Evolutionary conservation across 2,888 invertebrate genomes (phyloP).

Genomic region (Trichopria drosophilae): DNA sequence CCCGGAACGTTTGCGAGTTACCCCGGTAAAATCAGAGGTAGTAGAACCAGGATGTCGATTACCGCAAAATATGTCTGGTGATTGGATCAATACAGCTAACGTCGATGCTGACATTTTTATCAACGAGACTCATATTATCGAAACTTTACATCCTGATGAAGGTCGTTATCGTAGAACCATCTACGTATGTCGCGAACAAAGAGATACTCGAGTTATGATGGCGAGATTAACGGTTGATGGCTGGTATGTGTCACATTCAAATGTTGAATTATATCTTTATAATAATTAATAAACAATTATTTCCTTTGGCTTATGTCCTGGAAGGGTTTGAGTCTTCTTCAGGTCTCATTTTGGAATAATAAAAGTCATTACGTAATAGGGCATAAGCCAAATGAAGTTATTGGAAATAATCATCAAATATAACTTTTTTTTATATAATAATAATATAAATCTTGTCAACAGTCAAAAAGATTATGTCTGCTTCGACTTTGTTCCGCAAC

Average conservation of each 20-base stretch:
- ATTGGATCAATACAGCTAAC: slow-evolving; percentile 97
- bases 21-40: slow-evolving; percentile 85
- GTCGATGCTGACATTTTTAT: slow-evolving; percentile 92
- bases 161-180: slow-evolving; percentile 85
- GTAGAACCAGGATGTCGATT: slow-evolving; percentile 89
- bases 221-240: slow-evolving; percentile 94
- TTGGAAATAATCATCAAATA: background rate
- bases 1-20: slow-evolving; percentile 83
- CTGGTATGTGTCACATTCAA: slow-evolving; percentile 62
- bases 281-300: slow-evolving; percentile 1
- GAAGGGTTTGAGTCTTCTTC: background rate
- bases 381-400: too few relatives aligned
- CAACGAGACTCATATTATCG: slow-evolving; percentile 95
- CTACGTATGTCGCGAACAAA: slow-evolving; percentile 91
- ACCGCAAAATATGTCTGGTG: slow-evolving; percentile 90
- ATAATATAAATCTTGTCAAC: slow-evolving; percentile 46
- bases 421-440: slow-evolving; percentile 8
- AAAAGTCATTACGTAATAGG: too few relatives aligned
- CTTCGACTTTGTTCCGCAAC: slow-evolving; percentile 93
- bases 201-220: slow-evolving; percentile 92
- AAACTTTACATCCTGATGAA: slow-evolving; percentile 92
- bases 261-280: background rate
- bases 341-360: background rate
- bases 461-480: slow-evolving; percentile 97
- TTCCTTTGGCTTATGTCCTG: slow-evolving; percentile 1